A percentile compares a stretch with the other conserved stretches of the same genome.
phyloP scores from a whole-genome alignment of 1,140 invertebrate species.

The Drosophila asahinai region DNA sequence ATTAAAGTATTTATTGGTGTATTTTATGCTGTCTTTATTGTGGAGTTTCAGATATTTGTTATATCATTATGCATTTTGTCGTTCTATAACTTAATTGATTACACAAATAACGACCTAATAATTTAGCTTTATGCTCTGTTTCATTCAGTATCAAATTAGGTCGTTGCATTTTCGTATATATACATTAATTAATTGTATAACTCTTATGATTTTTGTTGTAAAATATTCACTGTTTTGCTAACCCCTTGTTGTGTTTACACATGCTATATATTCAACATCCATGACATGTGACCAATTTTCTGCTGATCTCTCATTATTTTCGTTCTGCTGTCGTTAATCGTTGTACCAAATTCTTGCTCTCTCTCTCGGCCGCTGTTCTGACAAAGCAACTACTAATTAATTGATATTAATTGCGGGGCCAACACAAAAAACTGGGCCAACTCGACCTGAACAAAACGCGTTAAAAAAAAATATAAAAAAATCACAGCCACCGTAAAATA shows the following conservation, averaged over 20 bases:
- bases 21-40: no score
- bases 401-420: slow-evolving; percentile 67
- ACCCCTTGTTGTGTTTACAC: slow-evolving; percentile 6
- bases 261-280: slow-evolving; percentile 8
- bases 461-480: slow-evolving; percentile 14
- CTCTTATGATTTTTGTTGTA: background rate
- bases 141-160: background rate
- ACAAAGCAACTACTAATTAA: slow-evolving; percentile 66
- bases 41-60: background rate
- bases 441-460: slow-evolving; percentile 52
- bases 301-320: slow-evolving; percentile 30
- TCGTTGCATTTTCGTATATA: background rate
- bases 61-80: background rate
- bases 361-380: slow-evolving; percentile 19
- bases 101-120: background rate
- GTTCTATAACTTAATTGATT: no score
- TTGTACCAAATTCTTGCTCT: slow-evolving; percentile 23
- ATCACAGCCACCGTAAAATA: slow-evolving; percentile 30
- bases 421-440: slow-evolving; percentile 67
- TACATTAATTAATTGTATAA: background rate
- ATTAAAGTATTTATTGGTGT: no score
- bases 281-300: slow-evolving; percentile 38
- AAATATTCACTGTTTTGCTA: background rate
- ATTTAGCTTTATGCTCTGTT: slow-evolving; percentile 2
- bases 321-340: slow-evolving; percentile 18